A percentile compares a stretch with the other conserved stretches of the same genome.
phyloP scores from a whole-genome alignment of 2,888 invertebrate genomes.

The Choristoneura rosaceana region DNA sequence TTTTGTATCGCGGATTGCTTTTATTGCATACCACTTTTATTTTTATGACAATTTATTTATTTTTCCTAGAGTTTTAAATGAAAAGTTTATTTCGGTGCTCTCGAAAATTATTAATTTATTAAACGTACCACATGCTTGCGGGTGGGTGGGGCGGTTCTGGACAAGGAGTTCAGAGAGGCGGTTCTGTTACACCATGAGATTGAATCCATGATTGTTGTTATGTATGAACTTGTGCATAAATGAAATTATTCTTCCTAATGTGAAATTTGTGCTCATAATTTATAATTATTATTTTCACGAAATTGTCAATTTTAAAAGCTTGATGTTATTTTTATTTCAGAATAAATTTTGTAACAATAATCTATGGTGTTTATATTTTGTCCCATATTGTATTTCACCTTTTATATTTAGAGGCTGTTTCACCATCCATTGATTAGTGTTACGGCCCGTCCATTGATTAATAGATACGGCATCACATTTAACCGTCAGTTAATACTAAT shows the following conservation, averaged over 20 bases:
- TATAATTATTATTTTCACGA: constrained; percentile 75
- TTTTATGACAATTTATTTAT: constrained; percentile 42
- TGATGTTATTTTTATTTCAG: constrained; percentile 83
- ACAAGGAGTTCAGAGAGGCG: background rate
- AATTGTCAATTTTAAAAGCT: constrained; percentile 82
- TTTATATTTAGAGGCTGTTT: too few relatives aligned
- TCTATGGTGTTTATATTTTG: constrained; percentile 14
- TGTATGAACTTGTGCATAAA: constrained; percentile 54
- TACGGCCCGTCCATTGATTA: too few relatives aligned
- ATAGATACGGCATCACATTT: too few relatives aligned
- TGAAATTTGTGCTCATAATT: constrained; percentile 81
- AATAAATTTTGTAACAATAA: constrained; percentile 80
- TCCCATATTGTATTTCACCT: background rate
- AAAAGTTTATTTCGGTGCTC: constrained; percentile 42
- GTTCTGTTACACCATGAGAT: constrained; percentile 57
- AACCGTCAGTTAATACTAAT: too few relatives aligned
- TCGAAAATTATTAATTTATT: constrained; percentile 30
- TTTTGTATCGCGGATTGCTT: constrained; percentile 49
- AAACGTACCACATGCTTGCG: constrained; percentile 16
- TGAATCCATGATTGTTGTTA: constrained; percentile 62
- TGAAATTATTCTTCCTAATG: constrained; percentile 72
- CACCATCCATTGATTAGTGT: too few relatives aligned
- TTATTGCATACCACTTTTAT: constrained; percentile 48
- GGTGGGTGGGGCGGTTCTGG: constrained; percentile 3
- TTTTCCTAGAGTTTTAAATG: constrained; percentile 42